A percentile compares a stretch with the other conserved stretches of the same genome.
These are phyloP conservation scores for Salminus brasiliensis DNA, from an alignment of 2,113 vertebrate species.

Conservation along the genomic window DNA sequence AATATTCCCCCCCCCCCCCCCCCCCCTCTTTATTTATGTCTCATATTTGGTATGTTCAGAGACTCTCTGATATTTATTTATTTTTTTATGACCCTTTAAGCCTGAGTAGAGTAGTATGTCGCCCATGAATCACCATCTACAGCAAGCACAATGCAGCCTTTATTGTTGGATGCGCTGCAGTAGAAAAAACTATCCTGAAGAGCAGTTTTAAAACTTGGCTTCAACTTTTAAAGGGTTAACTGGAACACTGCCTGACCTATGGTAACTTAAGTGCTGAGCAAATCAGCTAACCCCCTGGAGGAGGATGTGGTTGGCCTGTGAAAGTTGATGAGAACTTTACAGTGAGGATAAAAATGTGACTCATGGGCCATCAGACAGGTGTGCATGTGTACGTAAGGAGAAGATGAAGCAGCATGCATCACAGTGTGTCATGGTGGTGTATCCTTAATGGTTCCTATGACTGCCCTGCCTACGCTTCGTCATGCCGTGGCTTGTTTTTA, in stretches of 20 bases:
- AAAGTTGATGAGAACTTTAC: not conserved
- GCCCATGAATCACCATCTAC: no score
- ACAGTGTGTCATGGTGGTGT: not conserved
- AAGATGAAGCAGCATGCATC: not conserved
- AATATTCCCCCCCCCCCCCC: not conserved
- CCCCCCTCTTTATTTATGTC: no score
- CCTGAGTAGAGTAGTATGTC: no score
- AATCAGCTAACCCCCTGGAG: not conserved
- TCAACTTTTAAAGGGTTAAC: not conserved
- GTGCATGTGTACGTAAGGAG: not conserved
- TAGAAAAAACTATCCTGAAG: no score
- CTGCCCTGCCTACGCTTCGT: not conserved
- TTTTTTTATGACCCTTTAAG: no score
- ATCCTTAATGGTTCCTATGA: not conserved
- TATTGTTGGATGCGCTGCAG: no score
- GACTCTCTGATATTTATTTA: no score
- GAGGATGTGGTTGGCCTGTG: conserved; percentile 21
- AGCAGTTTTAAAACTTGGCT: no score
- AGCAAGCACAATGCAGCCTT: no score
- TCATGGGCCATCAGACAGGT: conserved; percentile 38
- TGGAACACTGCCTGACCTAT: not conserved
- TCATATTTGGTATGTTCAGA: no score
- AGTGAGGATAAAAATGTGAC: conserved; percentile 29
- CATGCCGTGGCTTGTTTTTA: not conserved
- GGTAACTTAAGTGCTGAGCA: conserved; percentile 24